phyloP scores from a whole-genome alignment of 2,888 invertebrate species.

The Nebria salina region DNA sequence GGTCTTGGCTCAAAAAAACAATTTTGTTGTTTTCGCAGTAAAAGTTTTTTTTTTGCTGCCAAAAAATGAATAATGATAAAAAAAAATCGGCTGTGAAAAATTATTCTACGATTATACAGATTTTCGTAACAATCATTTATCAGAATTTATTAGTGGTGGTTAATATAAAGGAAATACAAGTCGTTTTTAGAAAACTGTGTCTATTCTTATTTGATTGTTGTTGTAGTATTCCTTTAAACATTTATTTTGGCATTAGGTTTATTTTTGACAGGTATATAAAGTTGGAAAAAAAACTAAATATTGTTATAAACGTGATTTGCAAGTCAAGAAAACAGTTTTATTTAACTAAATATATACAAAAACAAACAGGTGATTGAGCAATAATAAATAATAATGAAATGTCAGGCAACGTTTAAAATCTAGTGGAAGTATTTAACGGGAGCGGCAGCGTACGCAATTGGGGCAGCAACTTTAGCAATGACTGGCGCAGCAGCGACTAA shows the following conservation, averaged over 20 bases:
- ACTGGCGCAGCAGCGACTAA: slow-evolving; percentile 51
- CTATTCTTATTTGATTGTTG: too few species aligned
- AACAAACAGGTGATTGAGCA: slow-evolving; percentile 36
- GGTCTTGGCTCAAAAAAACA: not conserved
- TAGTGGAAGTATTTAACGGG: slow-evolving; percentile 31
- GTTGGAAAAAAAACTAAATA: too few species aligned
- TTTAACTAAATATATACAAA: slow-evolving; percentile 43
- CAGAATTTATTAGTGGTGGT: too few species aligned
- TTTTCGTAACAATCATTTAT: too few species aligned
- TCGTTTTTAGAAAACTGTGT: too few species aligned
- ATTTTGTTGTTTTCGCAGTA: not conserved
- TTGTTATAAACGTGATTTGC: slow-evolving; percentile 4
- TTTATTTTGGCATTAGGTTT: too few species aligned
- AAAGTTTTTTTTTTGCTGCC: not conserved
- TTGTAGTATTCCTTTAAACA: too few species aligned
- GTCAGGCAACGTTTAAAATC: not conserved
- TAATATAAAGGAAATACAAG: too few species aligned
- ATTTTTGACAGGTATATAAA: too few species aligned
- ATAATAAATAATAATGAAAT: slow-evolving; percentile 36
- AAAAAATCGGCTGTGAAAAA: not conserved
- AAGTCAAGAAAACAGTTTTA: slow-evolving; percentile 35
- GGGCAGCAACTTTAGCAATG: slow-evolving; percentile 48
- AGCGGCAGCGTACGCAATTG: slow-evolving; percentile 46
- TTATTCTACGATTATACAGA: not conserved
- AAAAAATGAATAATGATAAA: not conserved